Conservation (phyloP, 2,888 invertebrate genomes). For the Tiphia femorata region DNA sequence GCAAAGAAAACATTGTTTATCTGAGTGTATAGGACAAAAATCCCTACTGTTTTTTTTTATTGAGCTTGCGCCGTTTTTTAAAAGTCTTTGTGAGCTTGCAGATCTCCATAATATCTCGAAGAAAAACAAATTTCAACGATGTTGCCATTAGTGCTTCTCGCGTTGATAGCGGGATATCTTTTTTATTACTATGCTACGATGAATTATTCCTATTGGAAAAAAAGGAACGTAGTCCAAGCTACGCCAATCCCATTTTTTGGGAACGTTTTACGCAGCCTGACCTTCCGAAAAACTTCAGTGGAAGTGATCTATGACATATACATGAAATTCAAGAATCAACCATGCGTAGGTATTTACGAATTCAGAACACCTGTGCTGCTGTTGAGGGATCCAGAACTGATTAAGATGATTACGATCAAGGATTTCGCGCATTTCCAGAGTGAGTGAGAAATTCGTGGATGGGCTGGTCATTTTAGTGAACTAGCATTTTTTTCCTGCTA, state of each 20-base stretch:
- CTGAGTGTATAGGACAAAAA: no score
- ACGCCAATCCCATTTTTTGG: constrained; percentile 59
- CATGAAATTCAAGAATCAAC: constrained; percentile 38
- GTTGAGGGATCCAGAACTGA: constrained; percentile 50
- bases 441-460: constrained; percentile 11
- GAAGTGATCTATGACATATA: constrained; percentile 43
- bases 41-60: no score
- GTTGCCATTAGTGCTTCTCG: neutral
- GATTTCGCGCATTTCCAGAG: constrained; percentile 55
- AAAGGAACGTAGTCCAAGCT: constrained; percentile 51
- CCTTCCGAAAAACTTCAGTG: constrained; percentile 39
- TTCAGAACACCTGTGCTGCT: constrained; percentile 50
- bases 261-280: constrained; percentile 53
- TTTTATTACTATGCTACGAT: constrained; percentile 41
- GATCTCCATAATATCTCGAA: no score
- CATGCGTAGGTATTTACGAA: constrained; percentile 49
- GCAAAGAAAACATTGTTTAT: no score
- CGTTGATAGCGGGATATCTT: neutral
- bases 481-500: constrained; percentile 4
- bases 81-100: no score
- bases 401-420: constrained; percentile 53
- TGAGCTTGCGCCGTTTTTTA: no score
- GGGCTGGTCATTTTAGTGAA: neutral
- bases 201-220: constrained; percentile 61
- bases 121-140: neutral